Evolutionary conservation across 1,140 invertebrate genomes (phyloP).

Genomic region (Caenorhabditis tropicalis): DNA sequence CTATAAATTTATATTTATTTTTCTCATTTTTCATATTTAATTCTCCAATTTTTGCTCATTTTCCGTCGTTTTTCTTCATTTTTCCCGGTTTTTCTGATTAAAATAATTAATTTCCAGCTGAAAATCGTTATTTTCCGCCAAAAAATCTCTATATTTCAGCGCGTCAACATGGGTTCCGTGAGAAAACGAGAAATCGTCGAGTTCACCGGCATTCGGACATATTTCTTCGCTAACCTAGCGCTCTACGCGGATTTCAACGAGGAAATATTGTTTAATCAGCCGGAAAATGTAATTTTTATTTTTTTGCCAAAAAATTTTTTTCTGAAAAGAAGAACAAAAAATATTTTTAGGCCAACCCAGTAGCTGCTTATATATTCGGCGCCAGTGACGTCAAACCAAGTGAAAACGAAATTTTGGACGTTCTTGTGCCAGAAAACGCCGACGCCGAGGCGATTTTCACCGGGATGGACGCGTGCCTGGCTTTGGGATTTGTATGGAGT

Average conservation of each 20-base stretch:
- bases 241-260: background rate
- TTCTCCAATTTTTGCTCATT: too few relatives aligned
- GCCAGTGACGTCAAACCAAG: background rate
- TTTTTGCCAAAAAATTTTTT: background rate
- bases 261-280: background rate
- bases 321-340: background rate
- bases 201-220: background rate
- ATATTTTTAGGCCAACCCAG: background rate
- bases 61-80: too few relatives aligned
- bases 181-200: background rate
- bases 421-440: background rate
- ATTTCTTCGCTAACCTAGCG: background rate
- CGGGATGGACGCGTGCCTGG: background rate
- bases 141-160: too few relatives aligned
- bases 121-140: too few relatives aligned
- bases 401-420: background rate
- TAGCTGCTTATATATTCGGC: background rate
- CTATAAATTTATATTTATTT: too few relatives aligned
- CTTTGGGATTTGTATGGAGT: background rate
- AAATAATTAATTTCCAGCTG: too few relatives aligned
- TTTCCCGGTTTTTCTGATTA: too few relatives aligned
- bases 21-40: too few relatives aligned
- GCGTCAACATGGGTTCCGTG: background rate
- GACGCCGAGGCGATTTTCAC: background rate
- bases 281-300: background rate